Base-by-base conservation (phyloP, 2,113 vertebrate species). In the Odobenus rosmarus region DNA sequence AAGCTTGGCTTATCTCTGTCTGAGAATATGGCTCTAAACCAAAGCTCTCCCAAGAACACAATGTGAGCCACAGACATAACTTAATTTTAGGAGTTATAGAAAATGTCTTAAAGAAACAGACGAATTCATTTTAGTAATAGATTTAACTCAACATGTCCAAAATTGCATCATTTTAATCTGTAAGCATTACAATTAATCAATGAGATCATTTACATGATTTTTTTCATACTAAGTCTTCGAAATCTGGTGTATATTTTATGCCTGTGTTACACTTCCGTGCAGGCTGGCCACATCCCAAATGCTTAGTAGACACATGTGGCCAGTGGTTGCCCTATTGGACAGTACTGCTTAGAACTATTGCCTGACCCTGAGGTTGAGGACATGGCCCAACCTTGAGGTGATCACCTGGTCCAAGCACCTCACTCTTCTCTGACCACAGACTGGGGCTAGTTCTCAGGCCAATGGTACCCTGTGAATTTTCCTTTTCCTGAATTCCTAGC, bases 311-410 rank as follows among this genome's bases (percentile, higher is more conserved):
- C 39, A 10, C 1, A 5, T 1, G 51, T 12, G 9, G 59, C 46
- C 51, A 0, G 1, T 59, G 49, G 28, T 57, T 82, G 57, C 57
- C 14, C 69, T 36, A 46, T 3, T 4, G 23, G 88, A 42, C 5
- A 46, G 36, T 18, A 18, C 21, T 81, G 14, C 64, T 59, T 33
- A 36, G 69, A 83, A 39, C 23, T 64, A 23, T 2, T 19, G 36
- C 7, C 76, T 97, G 69, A 80, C 46, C 16, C 53, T 72, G 46
- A 88, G 51, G 59, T 80, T 64, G 64, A 87, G 49, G 36, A 61
- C 46, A 7, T 2, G 2, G 28, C 7, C 4, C n/a, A 18, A n/a
- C 72, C 14, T 26, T 18, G 53, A 23, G 24, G 1, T 8, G 33
- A 36, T 83, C 33, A 71, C 28, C 6, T 55, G 33, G 26, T 39